Evolutionary conservation across 1,140 invertebrate genomes (phyloP).

Genomic region (Acyrthosiphon pisum): DNA sequence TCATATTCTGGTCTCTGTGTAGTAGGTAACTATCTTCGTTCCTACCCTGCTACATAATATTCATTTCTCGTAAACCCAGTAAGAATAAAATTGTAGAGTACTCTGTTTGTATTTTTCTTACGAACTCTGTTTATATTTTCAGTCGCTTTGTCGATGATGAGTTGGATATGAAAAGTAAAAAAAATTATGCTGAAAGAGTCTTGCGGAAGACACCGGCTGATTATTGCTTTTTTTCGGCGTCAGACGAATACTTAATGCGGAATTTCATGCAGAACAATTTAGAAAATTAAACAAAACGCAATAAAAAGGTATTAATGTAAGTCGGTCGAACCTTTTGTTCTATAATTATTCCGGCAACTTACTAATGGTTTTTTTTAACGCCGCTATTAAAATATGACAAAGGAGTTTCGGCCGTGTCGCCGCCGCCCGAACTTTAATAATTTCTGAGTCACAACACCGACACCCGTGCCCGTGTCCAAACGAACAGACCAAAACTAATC

Average conservation of each 20-base stretch:
- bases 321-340: slow-evolving; percentile 28
- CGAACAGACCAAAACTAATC: slow-evolving; percentile 28
- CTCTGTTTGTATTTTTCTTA: not conserved
- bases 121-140: not conserved
- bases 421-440: not conserved
- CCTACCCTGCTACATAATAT: not conserved
- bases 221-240: not conserved
- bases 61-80: not conserved
- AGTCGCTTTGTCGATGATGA: not conserved
- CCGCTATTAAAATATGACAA: slow-evolving; percentile 22
- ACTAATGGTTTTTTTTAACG: slow-evolving; percentile 20
- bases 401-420: not conserved
- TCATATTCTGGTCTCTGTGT: not conserved
- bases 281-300: not conserved
- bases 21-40: not conserved
- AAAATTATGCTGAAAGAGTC: slow-evolving; percentile 8
- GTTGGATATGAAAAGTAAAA: not conserved
- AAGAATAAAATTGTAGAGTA: not conserved
- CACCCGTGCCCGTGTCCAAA: not conserved
- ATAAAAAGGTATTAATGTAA: slow-evolving; percentile 31
- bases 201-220: not conserved
- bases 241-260: not conserved
- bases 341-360: not conserved
- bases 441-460: not conserved
- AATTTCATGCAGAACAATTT: not conserved